These are phyloP conservation scores for Drosophila orena DNA, from an alignment of 1,140 invertebrate genomes.

Conservation along the genomic window DNA sequence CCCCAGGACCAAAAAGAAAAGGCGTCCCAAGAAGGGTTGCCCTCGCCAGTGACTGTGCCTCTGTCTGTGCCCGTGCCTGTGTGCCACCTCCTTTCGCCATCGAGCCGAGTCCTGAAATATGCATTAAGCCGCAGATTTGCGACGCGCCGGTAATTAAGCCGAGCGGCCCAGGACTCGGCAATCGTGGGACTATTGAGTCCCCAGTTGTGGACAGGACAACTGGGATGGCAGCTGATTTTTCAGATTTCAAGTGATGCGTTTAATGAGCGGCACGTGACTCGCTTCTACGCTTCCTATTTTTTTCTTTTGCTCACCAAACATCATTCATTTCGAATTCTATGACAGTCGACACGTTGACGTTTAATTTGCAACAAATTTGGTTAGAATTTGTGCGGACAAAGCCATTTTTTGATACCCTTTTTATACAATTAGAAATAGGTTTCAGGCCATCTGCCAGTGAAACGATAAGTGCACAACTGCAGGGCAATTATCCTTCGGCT, in stretches of 20 bases:
- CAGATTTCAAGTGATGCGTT: constrained; percentile 81
- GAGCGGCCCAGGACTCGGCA: constrained; percentile 27
- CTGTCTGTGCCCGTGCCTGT: background rate
- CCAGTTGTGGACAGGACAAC: constrained; percentile 43
- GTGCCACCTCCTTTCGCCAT: constrained; percentile 5
- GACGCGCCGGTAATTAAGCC: constrained; percentile 73
- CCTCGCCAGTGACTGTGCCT: background rate
- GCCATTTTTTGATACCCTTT: background rate
- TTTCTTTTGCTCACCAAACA: constrained; percentile 16
- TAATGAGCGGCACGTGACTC: constrained; percentile 82
- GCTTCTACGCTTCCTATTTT: background rate
- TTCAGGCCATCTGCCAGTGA: too few species aligned
- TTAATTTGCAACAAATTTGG: constrained; percentile 56
- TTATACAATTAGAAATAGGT: too few species aligned
- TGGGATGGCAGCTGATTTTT: constrained; percentile 60
- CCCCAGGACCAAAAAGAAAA: constrained; percentile 46
- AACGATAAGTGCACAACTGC: background rate
- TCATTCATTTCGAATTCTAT: constrained; percentile 42
- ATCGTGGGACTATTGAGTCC: constrained; percentile 36
- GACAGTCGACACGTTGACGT: constrained; percentile 34
- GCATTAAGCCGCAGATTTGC: constrained; percentile 77
- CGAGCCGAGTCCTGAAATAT: constrained; percentile 63
- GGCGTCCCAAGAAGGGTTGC: constrained; percentile 56
- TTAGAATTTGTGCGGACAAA: constrained; percentile 9
- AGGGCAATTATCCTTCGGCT: background rate